A percentile compares a stretch with the other conserved stretches of the same genome.
Conservation (phyloP, 2,888 invertebrate species). For the Phania funesta region DNA sequence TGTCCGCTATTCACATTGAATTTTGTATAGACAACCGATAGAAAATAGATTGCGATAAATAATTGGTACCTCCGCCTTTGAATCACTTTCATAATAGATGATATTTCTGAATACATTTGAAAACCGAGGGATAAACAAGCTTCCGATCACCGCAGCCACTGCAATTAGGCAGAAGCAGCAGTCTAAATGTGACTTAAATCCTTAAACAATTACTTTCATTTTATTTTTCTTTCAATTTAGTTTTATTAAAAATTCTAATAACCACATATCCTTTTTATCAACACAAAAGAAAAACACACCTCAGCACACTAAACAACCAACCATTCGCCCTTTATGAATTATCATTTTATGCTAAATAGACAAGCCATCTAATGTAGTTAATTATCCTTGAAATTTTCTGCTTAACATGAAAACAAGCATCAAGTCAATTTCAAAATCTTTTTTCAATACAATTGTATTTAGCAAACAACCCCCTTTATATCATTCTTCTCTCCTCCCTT, state of each 20-base stretch:
- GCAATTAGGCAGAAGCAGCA: too few species aligned
- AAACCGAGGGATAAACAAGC: too few species aligned
- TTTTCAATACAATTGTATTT: conserved; percentile 52
- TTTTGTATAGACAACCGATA: too few species aligned
- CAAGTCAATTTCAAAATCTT: conserved; percentile 43
- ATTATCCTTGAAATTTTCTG: conserved; percentile 63
- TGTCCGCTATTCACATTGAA: too few species aligned
- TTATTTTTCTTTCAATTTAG: too few species aligned
- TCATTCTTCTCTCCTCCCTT: conserved; percentile 16
- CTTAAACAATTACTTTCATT: too few species aligned
- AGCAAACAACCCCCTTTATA: conserved; percentile 41
- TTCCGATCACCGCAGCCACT: too few species aligned
- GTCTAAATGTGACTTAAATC: too few species aligned
- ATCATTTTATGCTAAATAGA: conserved; percentile 50
- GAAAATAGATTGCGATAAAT: too few species aligned
- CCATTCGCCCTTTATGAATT: conserved; percentile 29
- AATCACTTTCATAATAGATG: too few species aligned
- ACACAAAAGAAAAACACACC: conserved; percentile 12
- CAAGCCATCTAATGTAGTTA: conserved; percentile 60
- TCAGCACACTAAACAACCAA: not conserved
- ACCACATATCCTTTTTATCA: conserved; percentile 43
- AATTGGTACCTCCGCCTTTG: too few species aligned
- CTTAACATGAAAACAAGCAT: conserved; percentile 34
- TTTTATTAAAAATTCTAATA: conserved; percentile 35
- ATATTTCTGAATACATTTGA: too few species aligned